phyloP scores from a whole-genome alignment of 2,797 vertebrate species.

The Garrulus glandarius region DNA sequence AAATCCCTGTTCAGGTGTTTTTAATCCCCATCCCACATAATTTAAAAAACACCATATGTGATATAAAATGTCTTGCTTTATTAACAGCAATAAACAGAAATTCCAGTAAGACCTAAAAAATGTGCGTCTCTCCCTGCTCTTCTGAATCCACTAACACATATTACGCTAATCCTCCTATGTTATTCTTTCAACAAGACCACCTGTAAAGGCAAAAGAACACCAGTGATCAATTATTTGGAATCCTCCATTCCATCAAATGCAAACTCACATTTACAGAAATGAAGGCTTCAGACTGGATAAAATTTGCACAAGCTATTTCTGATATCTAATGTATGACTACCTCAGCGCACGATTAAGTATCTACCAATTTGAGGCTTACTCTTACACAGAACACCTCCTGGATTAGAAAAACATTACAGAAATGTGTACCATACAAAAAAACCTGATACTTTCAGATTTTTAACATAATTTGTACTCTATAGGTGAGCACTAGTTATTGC shows the following conservation, averaged over 20 bases:
- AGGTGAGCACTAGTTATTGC: neutral
- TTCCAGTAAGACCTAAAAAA: neutral
- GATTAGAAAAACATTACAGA: neutral
- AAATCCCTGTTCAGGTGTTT: neutral
- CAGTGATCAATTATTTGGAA: neutral
- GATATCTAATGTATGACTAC: neutral
- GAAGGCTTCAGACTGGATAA: neutral
- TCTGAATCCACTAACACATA: slow-evolving; percentile 2
- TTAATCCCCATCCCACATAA: neutral
- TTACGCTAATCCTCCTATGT: neutral
- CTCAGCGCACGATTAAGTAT: neutral
- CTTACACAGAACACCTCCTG: neutral
- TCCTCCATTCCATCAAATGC: neutral
- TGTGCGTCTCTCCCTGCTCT: neutral
- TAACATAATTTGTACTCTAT: neutral
- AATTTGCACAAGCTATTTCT: neutral
- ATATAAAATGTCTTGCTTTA: neutral
- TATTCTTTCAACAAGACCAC: slow-evolving; percentile 9
- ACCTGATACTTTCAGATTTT: neutral
- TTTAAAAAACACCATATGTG: neutral
- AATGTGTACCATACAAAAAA: neutral
- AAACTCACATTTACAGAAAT: neutral
- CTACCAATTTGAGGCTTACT: neutral
- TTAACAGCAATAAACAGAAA: neutral
- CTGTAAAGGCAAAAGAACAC: slow-evolving; percentile 9